These are phyloP conservation scores for Heloderma charlesbogerti DNA, from an alignment of 2,113 vertebrate genomes.

Conservation along the genomic window DNA sequence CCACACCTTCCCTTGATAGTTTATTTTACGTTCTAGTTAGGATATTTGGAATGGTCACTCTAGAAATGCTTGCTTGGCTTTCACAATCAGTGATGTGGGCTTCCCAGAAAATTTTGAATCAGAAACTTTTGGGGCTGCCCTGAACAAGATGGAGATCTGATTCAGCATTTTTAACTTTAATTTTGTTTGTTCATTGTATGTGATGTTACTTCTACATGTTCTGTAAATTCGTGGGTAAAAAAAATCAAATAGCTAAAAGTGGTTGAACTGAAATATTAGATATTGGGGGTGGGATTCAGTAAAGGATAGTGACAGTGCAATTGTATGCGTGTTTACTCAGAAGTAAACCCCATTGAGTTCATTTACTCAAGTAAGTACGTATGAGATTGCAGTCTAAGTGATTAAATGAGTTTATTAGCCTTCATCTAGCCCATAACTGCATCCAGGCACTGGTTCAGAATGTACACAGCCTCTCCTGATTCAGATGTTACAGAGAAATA, in stretches of 20 bases:
- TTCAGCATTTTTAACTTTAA: background rate
- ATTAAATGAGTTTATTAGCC: background rate
- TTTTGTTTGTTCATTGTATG: background rate
- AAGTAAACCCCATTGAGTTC: background rate
- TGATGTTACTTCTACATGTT: background rate
- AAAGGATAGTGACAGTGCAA: background rate
- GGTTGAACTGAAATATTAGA: background rate
- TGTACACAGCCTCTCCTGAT: too few relatives aligned
- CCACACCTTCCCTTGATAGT: background rate
- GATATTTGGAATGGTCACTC: background rate
- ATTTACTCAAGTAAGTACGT: background rate
- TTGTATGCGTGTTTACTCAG: background rate
- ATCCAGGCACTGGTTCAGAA: too few relatives aligned
- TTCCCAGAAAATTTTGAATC: background rate
- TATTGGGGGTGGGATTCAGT: background rate
- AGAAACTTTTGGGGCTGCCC: background rate
- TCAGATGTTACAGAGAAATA: too few relatives aligned
- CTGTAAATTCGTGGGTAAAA: background rate
- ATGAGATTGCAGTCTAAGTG: background rate
- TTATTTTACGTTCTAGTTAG: background rate
- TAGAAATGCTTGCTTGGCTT: background rate
- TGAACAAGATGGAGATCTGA: background rate
- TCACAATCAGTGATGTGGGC: background rate
- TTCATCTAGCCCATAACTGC: too few relatives aligned
- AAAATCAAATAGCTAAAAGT: background rate